Conservation (phyloP, 2,888 invertebrate genomes). For the Apotomis turbidana region DNA sequence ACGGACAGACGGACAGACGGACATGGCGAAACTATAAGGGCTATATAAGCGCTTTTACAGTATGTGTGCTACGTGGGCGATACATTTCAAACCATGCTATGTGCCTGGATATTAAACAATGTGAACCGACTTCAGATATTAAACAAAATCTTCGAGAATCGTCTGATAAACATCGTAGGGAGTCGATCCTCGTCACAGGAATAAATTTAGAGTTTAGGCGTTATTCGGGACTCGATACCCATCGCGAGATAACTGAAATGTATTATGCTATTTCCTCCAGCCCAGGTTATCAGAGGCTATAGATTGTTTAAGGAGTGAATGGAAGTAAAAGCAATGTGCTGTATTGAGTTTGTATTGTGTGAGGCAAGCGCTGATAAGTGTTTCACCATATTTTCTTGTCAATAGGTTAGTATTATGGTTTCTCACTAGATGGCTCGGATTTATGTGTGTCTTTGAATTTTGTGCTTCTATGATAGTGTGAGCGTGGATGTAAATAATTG, state of each 20-base stretch:
- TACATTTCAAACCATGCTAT: too few relatives aligned
- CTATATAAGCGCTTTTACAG: too few relatives aligned
- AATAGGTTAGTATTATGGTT: neutral
- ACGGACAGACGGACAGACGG: too few relatives aligned
- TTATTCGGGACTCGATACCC: conserved; percentile 55
- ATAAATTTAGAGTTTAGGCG: conserved; percentile 46
- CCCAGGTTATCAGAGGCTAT: conserved; percentile 65
- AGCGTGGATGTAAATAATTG: too few relatives aligned
- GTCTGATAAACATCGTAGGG: conserved; percentile 47
- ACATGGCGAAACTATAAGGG: too few relatives aligned
- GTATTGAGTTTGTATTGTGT: conserved; percentile 30
- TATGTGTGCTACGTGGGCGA: too few relatives aligned
- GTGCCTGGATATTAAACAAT: too few relatives aligned
- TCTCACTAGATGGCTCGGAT: neutral
- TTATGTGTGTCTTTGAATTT: too few relatives aligned
- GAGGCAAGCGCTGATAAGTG: neutral
- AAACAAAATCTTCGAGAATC: conserved; percentile 42
- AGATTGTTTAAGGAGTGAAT: conserved; percentile 66
- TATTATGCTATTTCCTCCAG: conserved; percentile 67
- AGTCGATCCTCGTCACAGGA: conserved; percentile 43
- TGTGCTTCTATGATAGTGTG: too few relatives aligned
- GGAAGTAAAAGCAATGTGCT: conserved; percentile 53
- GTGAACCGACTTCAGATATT: conserved; percentile 41
- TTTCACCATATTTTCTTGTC: neutral
- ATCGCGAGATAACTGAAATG: conserved; percentile 66